Evolutionary conservation across 2,797 vertebrate species (phyloP).

Genomic region (Lepus oiostolus): DNA sequence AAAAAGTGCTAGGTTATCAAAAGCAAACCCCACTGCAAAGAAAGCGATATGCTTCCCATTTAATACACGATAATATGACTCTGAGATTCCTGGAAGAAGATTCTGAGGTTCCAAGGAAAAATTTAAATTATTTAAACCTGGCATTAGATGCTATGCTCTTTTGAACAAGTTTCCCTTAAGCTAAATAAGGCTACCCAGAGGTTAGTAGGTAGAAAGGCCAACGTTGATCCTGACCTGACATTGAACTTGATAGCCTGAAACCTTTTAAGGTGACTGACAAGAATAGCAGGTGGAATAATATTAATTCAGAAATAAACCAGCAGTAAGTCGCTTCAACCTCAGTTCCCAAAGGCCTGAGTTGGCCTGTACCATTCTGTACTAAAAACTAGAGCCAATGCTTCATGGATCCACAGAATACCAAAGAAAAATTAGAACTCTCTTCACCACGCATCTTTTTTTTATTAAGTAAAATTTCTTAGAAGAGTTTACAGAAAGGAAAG

Average conservation of each 20-base stretch:
- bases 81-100: no score
- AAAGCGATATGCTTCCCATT: neutral
- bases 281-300: neutral
- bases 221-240: neutral
- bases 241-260: neutral
- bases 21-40: neutral
- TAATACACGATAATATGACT: neutral
- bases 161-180: neutral
- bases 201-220: neutral
- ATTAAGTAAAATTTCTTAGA: neutral
- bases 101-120: neutral
- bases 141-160: neutral
- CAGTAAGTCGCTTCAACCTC: neutral
- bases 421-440: neutral
- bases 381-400: neutral
- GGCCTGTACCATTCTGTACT: neutral
- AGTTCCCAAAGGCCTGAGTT: neutral
- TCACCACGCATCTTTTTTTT: neutral
- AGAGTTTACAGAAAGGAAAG: constrained; percentile 20
- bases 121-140: neutral
- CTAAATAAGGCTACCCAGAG: neutral
- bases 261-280: neutral
- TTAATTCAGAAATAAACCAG: neutral
- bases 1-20: neutral
- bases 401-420: neutral